Conservation (phyloP, 2,113 vertebrate species). For the Procapra przewalskii region DNA sequence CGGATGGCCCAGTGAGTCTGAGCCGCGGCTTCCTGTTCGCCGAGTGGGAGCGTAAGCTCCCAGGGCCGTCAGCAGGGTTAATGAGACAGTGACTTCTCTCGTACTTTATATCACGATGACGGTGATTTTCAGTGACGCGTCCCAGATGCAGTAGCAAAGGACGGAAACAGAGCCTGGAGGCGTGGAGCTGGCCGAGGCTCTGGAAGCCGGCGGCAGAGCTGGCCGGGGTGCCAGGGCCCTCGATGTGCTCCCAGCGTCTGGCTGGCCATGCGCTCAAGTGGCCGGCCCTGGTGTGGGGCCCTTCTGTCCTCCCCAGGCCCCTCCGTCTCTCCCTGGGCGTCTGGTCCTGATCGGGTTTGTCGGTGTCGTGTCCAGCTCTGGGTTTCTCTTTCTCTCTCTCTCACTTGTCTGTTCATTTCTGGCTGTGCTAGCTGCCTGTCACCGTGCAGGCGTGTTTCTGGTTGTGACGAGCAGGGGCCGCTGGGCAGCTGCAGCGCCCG, state of each 20-base stretch:
- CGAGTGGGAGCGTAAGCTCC: neutral
- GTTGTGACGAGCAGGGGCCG: neutral
- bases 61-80: neutral
- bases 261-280: neutral
- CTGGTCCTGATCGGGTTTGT: neutral
- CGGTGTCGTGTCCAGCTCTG: too few species aligned
- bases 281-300: neutral
- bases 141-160: neutral
- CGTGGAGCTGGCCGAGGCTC: rapidly evolving
- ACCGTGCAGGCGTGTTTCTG: rapidly evolving
- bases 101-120: rapidly evolving
- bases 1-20: too few species aligned
- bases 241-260: rapidly evolving
- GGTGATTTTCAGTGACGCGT: neutral
- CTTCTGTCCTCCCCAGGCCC: neutral
- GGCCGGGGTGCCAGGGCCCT: rapidly evolving
- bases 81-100: neutral
- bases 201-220: neutral
- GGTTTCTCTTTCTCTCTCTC: neutral
- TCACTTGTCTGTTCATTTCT: rapidly evolving
- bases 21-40: neutral
- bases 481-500: rapidly evolving
- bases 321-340: neutral
- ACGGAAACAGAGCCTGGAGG: rapidly evolving
- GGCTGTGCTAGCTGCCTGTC: rapidly evolving